phyloP scores from a whole-genome alignment of 2,888 invertebrate genomes.

The Ectropis crepuscularia region DNA sequence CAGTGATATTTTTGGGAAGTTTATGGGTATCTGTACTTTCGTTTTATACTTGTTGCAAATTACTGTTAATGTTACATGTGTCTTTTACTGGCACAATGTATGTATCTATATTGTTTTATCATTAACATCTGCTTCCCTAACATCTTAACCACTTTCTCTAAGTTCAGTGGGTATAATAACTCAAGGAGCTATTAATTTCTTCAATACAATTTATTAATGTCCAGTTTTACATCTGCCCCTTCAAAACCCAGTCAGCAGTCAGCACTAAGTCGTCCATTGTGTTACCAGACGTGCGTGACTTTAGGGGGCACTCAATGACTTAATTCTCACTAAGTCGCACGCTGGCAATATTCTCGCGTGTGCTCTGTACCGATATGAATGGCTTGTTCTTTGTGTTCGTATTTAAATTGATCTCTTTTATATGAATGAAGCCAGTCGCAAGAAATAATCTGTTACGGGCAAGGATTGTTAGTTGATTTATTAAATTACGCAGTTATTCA shows the following conservation, averaged over 20 bases:
- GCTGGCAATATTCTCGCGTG: slow-evolving; percentile 39
- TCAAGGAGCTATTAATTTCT: slow-evolving; percentile 12
- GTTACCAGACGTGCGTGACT: slow-evolving; percentile 52
- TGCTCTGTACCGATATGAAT: slow-evolving; percentile 58
- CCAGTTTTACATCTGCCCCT: slow-evolving; percentile 49
- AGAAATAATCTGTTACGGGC: slow-evolving; percentile 45
- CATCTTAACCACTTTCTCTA: background rate
- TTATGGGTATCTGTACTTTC: too few species aligned
- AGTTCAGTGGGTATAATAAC: background rate
- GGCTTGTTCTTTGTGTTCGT: slow-evolving; percentile 51
- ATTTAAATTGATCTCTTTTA: slow-evolving; percentile 64
- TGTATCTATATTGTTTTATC: too few species aligned
- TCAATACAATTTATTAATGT: slow-evolving; percentile 18
- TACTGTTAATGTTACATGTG: background rate
- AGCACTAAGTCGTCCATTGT: slow-evolving; percentile 50
- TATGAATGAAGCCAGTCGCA: slow-evolving; percentile 56
- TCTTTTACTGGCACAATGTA: background rate
- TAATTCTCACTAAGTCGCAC: slow-evolving; percentile 54
- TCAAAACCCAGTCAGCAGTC: slow-evolving; percentile 36
- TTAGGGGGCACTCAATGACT: slow-evolving; percentile 39
- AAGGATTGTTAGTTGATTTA: slow-evolving; percentile 3
- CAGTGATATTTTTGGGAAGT: too few species aligned
- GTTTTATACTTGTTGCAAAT: too few species aligned
- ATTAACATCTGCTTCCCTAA: too few species aligned
- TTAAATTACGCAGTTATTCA: slow-evolving; percentile 17